phyloP scores from a whole-genome alignment of 2,888 invertebrate genomes.

The Anorthoa munda region DNA sequence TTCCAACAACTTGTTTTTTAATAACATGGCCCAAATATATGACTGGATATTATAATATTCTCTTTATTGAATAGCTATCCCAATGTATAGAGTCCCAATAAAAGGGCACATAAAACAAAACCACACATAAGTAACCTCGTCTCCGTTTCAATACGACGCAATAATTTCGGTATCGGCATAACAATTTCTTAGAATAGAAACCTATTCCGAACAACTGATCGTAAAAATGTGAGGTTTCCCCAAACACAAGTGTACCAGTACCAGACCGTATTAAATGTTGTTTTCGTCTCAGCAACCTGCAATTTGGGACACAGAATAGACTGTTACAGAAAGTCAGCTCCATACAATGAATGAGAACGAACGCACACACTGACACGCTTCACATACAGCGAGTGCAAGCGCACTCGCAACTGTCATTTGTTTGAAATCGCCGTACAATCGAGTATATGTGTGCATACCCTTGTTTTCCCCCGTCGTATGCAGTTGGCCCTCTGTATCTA shows the following conservation, averaged over 20 bases:
- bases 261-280: conserved; percentile 78
- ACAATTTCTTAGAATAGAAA: conserved; percentile 63
- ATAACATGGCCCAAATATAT: no score
- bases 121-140: conserved; percentile 35
- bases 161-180: conserved; percentile 59
- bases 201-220: conserved; percentile 66
- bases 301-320: conserved; percentile 47
- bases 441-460: neutral
- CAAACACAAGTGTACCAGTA: conserved; percentile 72
- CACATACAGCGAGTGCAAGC: neutral
- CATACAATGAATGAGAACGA: neutral
- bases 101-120: conserved; percentile 33
- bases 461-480: neutral
- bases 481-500: neutral
- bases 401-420: neutral
- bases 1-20: neutral
- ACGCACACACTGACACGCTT: no score
- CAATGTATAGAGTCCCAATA: conserved; percentile 23
- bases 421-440: neutral
- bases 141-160: conserved; percentile 55
- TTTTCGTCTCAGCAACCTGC: conserved; percentile 69
- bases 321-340: conserved; percentile 1
- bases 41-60: neutral
- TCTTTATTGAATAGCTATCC: conserved; percentile 1
- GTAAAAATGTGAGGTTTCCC: conserved; percentile 64